Conservation (phyloP, 2,113 vertebrate species). For the Heteronetta atricapilla region DNA sequence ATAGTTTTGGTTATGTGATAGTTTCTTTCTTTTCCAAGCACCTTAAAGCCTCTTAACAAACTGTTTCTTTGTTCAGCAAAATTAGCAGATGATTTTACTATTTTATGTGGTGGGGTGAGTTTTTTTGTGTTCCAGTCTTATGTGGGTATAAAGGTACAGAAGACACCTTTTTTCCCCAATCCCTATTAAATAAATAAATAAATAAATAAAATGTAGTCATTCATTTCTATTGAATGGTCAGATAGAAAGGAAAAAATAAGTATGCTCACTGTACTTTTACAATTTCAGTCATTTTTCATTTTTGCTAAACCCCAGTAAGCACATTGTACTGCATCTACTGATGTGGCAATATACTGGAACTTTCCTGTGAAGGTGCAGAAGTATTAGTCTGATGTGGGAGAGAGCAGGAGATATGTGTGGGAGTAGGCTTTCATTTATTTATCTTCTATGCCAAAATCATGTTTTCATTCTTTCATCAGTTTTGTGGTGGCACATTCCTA, state of each 20-base stretch:
- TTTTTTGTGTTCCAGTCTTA: not conserved
- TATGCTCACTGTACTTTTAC: not conserved
- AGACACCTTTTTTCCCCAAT: not conserved
- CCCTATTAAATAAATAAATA: not conserved
- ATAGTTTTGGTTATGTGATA: too few relatives aligned
- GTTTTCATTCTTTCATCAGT: not conserved
- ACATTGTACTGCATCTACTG: not conserved
- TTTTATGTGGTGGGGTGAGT: not conserved
- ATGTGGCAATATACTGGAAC: not conserved
- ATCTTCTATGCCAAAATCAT: not conserved
- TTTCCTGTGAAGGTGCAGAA: not conserved
- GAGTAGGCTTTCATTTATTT: not conserved
- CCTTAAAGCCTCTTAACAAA: not conserved
- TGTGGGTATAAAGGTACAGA: not conserved
- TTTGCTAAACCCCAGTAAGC: not conserved
- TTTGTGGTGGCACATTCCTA: not conserved
- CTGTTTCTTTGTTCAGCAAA: not conserved
- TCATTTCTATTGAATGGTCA: not conserved
- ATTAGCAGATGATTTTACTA: not conserved
- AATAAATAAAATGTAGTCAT: not conserved
- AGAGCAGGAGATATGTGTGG: not conserved
- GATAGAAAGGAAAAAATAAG: not conserved
- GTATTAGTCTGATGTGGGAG: rapidly evolving
- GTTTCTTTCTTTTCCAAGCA: not conserved
- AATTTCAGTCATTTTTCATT: not conserved